These are phyloP conservation scores for Megalops cyprinoides DNA, from an alignment of 2,797 vertebrate genomes.

Conservation along the genomic window DNA sequence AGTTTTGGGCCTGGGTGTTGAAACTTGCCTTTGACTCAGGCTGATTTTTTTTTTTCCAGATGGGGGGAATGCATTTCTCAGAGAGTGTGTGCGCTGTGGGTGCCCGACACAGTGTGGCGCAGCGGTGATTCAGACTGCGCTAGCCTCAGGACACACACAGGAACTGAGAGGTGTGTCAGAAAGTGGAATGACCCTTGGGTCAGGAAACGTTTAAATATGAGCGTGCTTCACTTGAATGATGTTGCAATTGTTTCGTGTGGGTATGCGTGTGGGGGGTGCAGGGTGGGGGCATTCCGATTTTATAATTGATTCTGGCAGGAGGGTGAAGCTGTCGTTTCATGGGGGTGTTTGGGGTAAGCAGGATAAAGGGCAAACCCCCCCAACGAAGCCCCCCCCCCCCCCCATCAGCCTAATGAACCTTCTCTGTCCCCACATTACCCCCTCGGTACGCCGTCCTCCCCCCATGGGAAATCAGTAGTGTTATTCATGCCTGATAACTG, in stretches of 20 bases:
- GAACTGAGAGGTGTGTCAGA: background rate
- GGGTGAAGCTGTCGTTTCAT: background rate
- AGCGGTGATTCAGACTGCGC: background rate
- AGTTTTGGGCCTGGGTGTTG: background rate
- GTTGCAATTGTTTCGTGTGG: too few relatives aligned
- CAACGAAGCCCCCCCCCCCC: background rate
- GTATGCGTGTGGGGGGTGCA: too few relatives aligned
- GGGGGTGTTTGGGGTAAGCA: background rate
- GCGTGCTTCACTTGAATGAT: too few relatives aligned
- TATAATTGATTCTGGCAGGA: constrained; percentile 1
- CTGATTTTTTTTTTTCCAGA: background rate
- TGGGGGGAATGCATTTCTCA: background rate
- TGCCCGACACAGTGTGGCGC: background rate
- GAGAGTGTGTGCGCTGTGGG: background rate
- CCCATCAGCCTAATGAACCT: background rate
- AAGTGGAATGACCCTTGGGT: background rate
- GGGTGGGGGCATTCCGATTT: background rate
- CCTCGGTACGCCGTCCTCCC: background rate
- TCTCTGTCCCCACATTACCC: background rate
- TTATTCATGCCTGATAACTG: background rate
- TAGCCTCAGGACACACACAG: background rate
- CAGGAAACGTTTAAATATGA: too few relatives aligned
- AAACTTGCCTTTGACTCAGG: background rate
- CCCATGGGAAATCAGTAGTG: background rate
- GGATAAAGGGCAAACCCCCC: background rate